A percentile compares a stretch with the other conserved stretches of the same genome.
Evolutionary conservation across 2,113 vertebrate species (phyloP).

Genomic region (Prolemur simus): DNA sequence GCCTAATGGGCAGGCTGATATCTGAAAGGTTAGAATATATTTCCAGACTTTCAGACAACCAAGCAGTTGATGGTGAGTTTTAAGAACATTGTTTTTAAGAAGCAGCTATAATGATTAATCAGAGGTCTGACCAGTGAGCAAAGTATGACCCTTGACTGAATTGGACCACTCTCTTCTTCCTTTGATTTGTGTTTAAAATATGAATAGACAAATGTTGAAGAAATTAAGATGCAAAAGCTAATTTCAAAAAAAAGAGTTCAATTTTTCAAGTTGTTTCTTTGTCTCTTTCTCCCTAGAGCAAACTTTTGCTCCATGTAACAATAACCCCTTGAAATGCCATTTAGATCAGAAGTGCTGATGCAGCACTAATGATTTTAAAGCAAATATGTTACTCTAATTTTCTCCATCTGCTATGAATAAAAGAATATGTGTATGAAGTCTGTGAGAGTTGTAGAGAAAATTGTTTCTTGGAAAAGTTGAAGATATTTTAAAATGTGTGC

Average conservation of each 20-base stretch:
- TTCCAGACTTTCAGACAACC: neutral
- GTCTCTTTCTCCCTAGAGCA: slow-evolving; percentile 59
- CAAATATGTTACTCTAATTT: slow-evolving; percentile 72
- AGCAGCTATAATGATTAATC: neutral
- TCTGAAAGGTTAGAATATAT: neutral
- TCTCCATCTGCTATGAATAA: slow-evolving; percentile 74
- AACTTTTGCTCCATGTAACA: slow-evolving; percentile 54
- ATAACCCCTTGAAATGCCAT: slow-evolving; percentile 66
- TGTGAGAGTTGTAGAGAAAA: slow-evolving; percentile 51
- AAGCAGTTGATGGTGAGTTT: neutral
- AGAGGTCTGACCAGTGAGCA: neutral
- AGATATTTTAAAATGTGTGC: slow-evolving; percentile 52
- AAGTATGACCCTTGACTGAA: neutral
- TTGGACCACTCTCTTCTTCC: neutral
- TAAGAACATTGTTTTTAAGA: neutral
- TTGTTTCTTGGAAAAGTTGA: slow-evolving; percentile 54
- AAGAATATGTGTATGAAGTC: slow-evolving; percentile 56
- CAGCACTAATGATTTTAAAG: slow-evolving; percentile 70
- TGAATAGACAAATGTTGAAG: neutral
- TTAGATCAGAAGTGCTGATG: slow-evolving; percentile 57
- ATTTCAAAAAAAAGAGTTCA: neutral
- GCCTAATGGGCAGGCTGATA: neutral
- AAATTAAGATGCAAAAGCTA: slow-evolving; percentile 44
- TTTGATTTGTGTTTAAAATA: slow-evolving; percentile 33
- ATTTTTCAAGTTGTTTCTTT: slow-evolving; percentile 51